Percentiles rank a stretch among this genome's conserved stretches.
Evolutionary conservation across 2,888 invertebrate species (phyloP).

Genomic region (Maniola hyperantus): DNA sequence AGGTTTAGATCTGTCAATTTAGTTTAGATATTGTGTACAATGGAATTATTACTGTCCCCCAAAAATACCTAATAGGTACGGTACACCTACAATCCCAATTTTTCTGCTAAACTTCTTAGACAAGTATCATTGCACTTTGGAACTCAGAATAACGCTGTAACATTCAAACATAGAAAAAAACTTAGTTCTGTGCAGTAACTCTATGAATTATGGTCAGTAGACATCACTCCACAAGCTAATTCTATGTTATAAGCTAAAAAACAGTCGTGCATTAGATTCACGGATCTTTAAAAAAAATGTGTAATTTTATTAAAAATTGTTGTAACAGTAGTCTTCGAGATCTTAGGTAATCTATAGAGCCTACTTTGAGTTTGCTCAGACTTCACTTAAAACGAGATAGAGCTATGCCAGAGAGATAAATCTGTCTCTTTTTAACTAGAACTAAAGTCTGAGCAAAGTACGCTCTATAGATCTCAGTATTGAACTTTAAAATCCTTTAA

Average conservation of each 20-base stretch:
- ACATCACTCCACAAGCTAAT: constrained; percentile 26
- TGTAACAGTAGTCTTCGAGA: neutral
- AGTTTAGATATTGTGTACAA: too few relatives aligned
- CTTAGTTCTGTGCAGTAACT: neutral
- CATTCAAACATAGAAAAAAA: neutral
- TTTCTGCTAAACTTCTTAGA: neutral
- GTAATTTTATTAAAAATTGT: neutral
- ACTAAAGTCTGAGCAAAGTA: too few relatives aligned
- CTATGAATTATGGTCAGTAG: constrained; percentile 35
- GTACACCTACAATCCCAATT: too few relatives aligned
- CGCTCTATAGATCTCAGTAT: neutral
- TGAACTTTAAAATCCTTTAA: neutral
- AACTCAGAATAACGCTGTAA: neutral
- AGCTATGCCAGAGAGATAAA: too few relatives aligned
- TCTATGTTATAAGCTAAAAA: constrained; percentile 25
- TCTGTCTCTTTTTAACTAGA: too few relatives aligned
- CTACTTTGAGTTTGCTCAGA: too few relatives aligned
- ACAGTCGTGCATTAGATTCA: constrained; percentile 20
- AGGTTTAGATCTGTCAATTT: too few relatives aligned
- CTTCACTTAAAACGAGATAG: too few relatives aligned
- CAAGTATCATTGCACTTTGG: neutral
- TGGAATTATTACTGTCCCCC: too few relatives aligned
- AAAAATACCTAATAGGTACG: too few relatives aligned
- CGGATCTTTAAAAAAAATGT: neutral
- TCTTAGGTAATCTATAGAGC: too few relatives aligned